phyloP scores from a whole-genome alignment of 2,113 vertebrate species.

The Speoplatyrhinus poulsoni region DNA sequence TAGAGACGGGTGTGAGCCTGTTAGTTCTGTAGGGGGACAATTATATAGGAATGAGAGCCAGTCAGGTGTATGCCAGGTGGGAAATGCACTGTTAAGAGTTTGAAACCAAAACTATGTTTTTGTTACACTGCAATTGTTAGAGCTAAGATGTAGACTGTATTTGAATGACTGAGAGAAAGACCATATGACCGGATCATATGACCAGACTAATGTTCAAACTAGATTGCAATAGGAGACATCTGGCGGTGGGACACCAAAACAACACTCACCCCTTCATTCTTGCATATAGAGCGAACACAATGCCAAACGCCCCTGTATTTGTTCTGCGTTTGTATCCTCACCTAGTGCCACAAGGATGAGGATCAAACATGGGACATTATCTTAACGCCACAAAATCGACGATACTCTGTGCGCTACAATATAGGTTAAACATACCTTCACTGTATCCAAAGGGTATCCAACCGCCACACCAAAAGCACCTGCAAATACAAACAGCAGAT shows the following conservation, averaged over 20 bases:
- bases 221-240: background rate
- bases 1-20: too few relatives aligned
- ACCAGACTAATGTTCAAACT: background rate
- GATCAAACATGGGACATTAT: background rate
- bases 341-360: conserved; percentile 61
- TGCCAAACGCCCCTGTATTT: conserved; percentile 80
- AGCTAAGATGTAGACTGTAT: too few relatives aligned
- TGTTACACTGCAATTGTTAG: too few relatives aligned
- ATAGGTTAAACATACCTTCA: conserved; percentile 76
- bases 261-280: conserved; percentile 78
- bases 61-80: too few relatives aligned
- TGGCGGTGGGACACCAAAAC: background rate
- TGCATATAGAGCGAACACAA: conserved; percentile 78
- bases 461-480: conserved; percentile 83
- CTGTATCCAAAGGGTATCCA: conserved; percentile 86
- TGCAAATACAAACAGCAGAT: conserved; percentile 43
- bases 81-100: background rate
- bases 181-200: background rate
- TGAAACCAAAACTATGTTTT: too few relatives aligned
- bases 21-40: too few relatives aligned
- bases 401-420: background rate
- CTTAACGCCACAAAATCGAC: background rate
- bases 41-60: too few relatives aligned
- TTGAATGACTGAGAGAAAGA: background rate
- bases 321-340: conserved; percentile 83